phyloP scores from a whole-genome alignment of 2,797 vertebrate species.

The Denticeps clupeoides region DNA sequence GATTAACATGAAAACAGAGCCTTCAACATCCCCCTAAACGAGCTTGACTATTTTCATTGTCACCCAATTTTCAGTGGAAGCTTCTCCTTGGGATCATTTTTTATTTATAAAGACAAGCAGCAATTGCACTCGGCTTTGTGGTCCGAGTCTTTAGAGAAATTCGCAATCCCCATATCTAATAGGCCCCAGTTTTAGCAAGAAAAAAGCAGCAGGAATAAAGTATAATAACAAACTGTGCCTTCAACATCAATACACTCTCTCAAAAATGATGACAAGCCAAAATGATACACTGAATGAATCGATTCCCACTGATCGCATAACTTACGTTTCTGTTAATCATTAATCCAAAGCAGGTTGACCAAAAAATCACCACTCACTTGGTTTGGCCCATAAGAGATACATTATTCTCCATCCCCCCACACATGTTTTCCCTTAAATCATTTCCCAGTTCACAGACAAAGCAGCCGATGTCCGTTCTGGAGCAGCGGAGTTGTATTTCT shows the following conservation, averaged over 20 bases:
- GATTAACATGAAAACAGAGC: too few relatives aligned
- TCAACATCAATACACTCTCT: slow-evolving; percentile 9
- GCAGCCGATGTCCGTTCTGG: not conserved
- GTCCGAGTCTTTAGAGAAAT: not conserved
- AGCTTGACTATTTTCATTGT: too few relatives aligned
- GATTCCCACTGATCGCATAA: slow-evolving; percentile 27
- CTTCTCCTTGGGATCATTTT: too few relatives aligned
- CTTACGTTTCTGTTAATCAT: slow-evolving; percentile 27
- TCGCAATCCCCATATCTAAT: slow-evolving; percentile 16
- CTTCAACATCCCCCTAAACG: too few relatives aligned
- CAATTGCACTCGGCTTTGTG: not conserved
- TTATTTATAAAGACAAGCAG: not conserved
- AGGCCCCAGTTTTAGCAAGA: slow-evolving; percentile 5
- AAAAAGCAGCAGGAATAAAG: not conserved
- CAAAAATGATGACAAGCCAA: not conserved
- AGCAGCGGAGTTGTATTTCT: slow-evolving; percentile 18
- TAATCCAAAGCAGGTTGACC: slow-evolving; percentile 67
- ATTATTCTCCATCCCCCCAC: slow-evolving; percentile 45
- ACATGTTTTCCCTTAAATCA: slow-evolving; percentile 56
- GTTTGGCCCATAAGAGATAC: slow-evolving; percentile 40
- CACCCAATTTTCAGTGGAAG: too few relatives aligned
- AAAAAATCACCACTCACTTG: slow-evolving; percentile 24
- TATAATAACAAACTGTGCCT: not conserved
- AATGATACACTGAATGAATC: slow-evolving; percentile 41
- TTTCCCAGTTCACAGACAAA: slow-evolving; percentile 36